phyloP scores from a whole-genome alignment of 1,140 invertebrate species.

The Dendroctonus ponderosae region DNA sequence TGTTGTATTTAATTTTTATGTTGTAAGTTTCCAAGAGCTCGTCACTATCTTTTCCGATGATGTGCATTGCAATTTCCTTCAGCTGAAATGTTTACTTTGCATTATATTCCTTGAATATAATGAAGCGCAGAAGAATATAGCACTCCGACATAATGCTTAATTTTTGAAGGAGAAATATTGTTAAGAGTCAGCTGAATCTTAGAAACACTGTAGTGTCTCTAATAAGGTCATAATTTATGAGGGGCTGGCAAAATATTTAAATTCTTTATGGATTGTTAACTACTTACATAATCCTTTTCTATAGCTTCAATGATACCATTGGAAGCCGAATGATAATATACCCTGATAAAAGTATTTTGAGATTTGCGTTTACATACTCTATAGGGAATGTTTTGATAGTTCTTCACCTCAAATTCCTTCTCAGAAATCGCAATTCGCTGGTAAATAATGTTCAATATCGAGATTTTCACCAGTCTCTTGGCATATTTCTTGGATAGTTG shows the following conservation, averaged over 20 bases:
- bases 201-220: too few relatives aligned
- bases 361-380: conserved; percentile 16
- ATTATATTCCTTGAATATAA: too few relatives aligned
- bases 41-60: conserved; percentile 2
- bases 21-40: conserved; percentile 19
- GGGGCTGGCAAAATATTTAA: too few relatives aligned
- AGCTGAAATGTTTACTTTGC: too few relatives aligned
- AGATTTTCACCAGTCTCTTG: conserved; percentile 18
- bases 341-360: too few relatives aligned
- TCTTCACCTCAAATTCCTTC: conserved; percentile 9
- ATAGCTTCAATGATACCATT: too few relatives aligned
- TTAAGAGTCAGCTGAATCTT: not conserved
- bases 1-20: conserved; percentile 21
- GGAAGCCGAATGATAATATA: too few relatives aligned
- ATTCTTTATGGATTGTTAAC: not conserved
- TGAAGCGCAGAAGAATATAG: too few relatives aligned
- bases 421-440: conserved; percentile 13
- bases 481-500: conserved; percentile 19
- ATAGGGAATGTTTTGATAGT: conserved; percentile 11
- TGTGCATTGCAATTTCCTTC: conserved; percentile 17
- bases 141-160: too few relatives aligned
- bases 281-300: too few relatives aligned
- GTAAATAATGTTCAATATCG: conserved; percentile 19
- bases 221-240: too few relatives aligned
- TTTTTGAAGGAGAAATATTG: not conserved